These are phyloP conservation scores for Drosophila picticornis DNA, from an alignment of 2,888 invertebrate species.

Conservation along the genomic window DNA sequence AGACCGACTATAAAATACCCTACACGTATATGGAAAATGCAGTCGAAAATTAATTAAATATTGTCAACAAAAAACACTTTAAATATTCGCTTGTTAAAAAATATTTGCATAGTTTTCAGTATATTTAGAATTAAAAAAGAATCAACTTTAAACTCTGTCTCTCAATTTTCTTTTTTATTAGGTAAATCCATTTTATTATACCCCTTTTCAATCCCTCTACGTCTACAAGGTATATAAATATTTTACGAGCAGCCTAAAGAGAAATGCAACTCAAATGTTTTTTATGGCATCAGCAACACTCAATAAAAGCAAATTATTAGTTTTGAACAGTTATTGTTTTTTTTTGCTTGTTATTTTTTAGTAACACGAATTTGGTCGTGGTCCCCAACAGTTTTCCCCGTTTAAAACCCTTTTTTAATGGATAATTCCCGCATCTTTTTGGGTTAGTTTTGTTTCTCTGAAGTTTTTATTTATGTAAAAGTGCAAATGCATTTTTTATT, in stretches of 20 bases:
- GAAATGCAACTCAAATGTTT: slow-evolving; percentile 64
- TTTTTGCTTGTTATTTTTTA: slow-evolving; percentile 7
- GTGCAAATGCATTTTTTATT: slow-evolving; percentile 68
- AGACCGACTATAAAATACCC: not conserved
- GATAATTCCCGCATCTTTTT: slow-evolving; percentile 31
- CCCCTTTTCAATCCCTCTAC: not conserved
- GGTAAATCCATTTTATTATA: not conserved
- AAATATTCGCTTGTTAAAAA: not conserved
- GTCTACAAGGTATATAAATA: slow-evolving; percentile 24
- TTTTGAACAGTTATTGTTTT: slow-evolving; percentile 48
- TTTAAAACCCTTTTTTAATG: slow-evolving; percentile 1
- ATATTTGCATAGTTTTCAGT: not conserved
- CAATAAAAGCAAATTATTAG: slow-evolving; percentile 82
- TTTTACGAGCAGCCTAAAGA: slow-evolving; percentile 64
- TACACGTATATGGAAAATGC: not conserved
- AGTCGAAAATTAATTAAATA: not conserved
- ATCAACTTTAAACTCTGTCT: not conserved
- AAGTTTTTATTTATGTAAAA: slow-evolving; percentile 30
- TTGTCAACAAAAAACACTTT: not conserved
- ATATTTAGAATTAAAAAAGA: not conserved
- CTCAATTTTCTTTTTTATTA: not conserved
- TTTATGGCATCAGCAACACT: slow-evolving; percentile 81
- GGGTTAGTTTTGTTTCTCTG: not conserved
- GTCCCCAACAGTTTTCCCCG: not conserved
- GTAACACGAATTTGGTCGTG: slow-evolving; percentile 25